These are phyloP conservation scores for Myopa tessellatipennis DNA, from an alignment of 2,888 invertebrate species.

Conservation along the genomic window DNA sequence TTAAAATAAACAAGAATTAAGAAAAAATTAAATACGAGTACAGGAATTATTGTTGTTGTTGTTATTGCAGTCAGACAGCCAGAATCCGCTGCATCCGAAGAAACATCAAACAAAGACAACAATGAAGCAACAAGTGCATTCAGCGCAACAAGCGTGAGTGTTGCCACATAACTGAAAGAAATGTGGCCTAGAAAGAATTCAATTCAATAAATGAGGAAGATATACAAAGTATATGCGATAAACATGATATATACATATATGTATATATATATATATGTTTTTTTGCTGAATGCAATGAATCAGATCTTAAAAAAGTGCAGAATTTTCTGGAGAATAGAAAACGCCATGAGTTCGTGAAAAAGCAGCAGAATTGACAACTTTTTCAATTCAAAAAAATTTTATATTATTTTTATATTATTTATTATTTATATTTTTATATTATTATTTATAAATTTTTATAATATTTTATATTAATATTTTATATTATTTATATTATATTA, in stretches of 20 bases:
- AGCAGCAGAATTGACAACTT: neutral
- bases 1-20: neutral
- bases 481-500: too few relatives aligned
- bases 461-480: too few relatives aligned
- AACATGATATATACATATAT: neutral
- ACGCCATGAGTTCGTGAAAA: neutral
- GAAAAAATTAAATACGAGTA: neutral
- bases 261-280: neutral
- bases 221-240: neutral
- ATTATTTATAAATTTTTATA: too few relatives aligned
- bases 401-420: too few relatives aligned
- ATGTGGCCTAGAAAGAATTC: conserved; percentile 9
- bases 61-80: too few relatives aligned
- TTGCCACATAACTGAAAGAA: conserved; percentile 11
- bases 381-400: too few relatives aligned
- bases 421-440: too few relatives aligned
- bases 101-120: too few relatives aligned
- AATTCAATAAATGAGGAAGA: neutral
- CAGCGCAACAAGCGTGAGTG: neutral
- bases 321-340: neutral
- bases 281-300: neutral
- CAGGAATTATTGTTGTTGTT: neutral
- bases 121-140: conserved; percentile 7
- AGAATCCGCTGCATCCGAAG: too few relatives aligned
- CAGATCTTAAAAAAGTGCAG: neutral